A percentile compares a stretch with the other conserved stretches of the same genome.
These are phyloP conservation scores for Gastracanthus pulcherrimus DNA, from an alignment of 2,888 invertebrate species.

Conservation along the genomic window DNA sequence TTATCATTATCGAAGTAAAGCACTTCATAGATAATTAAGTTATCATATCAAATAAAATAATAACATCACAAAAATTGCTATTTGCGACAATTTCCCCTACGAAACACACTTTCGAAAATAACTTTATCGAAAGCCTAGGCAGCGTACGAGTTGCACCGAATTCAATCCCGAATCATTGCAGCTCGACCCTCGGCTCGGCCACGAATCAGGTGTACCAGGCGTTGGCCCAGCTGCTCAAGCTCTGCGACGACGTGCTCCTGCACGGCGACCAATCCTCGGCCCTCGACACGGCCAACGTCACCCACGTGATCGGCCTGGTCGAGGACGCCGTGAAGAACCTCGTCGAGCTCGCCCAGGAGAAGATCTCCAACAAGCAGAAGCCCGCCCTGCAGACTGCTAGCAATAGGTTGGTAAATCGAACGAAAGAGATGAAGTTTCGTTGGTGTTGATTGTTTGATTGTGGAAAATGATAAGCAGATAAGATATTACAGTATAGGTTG, in stretches of 20 bases:
- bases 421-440: too few relatives aligned
- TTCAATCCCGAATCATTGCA: slow-evolving; percentile 67
- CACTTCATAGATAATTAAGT: too few relatives aligned
- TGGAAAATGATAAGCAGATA: too few relatives aligned
- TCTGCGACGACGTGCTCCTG: slow-evolving; percentile 93
- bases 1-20: too few relatives aligned
- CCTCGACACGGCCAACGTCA: slow-evolving; percentile 82
- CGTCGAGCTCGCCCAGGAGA: slow-evolving; percentile 89
- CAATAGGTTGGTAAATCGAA: slow-evolving; percentile 73
- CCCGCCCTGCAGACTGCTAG: slow-evolving; percentile 69
- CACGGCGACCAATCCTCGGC: slow-evolving; percentile 85
- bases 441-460: too few relatives aligned
- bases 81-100: too few relatives aligned
- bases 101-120: too few relatives aligned
- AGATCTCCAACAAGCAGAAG: slow-evolving; percentile 83
- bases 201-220: slow-evolving; percentile 93
- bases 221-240: slow-evolving; percentile 90
- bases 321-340: slow-evolving; percentile 88
- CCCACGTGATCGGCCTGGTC: slow-evolving; percentile 84
- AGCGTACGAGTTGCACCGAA: background rate
- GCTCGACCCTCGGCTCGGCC: slow-evolving; percentile 86
- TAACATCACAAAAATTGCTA: too few relatives aligned
- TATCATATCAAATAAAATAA: too few relatives aligned
- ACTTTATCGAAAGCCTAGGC: too few relatives aligned
- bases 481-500: too few relatives aligned